Percentiles rank a stretch among this genome's conserved stretches.
Evolutionary conservation across 1,140 invertebrate genomes (phyloP).

Genomic region (Ostrea edulis): DNA sequence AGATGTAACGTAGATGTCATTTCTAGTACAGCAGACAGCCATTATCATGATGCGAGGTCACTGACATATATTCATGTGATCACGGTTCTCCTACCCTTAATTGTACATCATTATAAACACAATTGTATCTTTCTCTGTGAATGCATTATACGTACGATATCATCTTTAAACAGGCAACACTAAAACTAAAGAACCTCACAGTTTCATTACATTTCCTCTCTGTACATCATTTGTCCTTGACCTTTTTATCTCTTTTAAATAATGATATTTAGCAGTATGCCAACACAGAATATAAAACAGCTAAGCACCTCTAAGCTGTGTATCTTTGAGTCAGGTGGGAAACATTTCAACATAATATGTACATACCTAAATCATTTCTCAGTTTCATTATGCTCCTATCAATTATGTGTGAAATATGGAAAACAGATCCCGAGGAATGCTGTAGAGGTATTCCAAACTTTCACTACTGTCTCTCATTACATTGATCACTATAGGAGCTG

Average conservation of each 20-base stretch:
- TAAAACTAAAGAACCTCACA: not conserved
- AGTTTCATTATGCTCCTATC: constrained; percentile 32
- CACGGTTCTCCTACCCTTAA: too few species aligned
- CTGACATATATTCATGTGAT: too few species aligned
- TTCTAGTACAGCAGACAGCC: too few species aligned
- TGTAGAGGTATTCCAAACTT: constrained; percentile 10
- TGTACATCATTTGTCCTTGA: not conserved
- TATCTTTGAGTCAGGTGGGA: constrained; percentile 30
- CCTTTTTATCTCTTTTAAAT: not conserved
- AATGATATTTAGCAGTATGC: constrained; percentile 33
- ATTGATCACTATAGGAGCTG: not conserved
- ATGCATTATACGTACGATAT: too few species aligned
- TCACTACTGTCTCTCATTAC: not conserved
- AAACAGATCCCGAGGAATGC: not conserved
- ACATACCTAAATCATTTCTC: constrained; percentile 18
- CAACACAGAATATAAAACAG: constrained; percentile 17
- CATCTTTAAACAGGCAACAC: too few species aligned
- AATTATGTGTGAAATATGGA: constrained; percentile 37
- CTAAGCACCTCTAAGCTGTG: constrained; percentile 14
- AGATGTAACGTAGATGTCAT: too few species aligned
- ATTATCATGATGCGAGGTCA: too few species aligned
- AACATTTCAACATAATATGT: constrained; percentile 32
- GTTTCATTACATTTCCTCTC: not conserved
- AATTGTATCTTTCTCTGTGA: too few species aligned
- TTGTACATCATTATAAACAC: too few species aligned